Conservation (phyloP, 2,888 invertebrate genomes). For the Camptogramma bilineatum region DNA sequence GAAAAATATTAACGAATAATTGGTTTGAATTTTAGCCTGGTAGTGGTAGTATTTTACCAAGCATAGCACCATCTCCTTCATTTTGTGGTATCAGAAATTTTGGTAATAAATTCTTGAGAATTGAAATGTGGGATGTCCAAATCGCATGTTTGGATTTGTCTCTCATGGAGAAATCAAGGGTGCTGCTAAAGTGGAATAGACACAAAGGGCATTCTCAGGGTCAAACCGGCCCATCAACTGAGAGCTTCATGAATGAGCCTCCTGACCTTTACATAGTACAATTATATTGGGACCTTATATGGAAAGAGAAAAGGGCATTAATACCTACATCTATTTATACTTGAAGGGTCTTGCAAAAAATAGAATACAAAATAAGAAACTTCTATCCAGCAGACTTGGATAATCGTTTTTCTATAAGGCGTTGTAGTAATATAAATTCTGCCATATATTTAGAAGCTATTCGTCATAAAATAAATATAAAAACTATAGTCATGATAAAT, state of each 20-base stretch:
- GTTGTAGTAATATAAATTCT: too few relatives aligned
- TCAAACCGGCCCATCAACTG: conserved; percentile 1
- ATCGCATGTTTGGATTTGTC: neutral
- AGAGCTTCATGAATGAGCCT: conserved; percentile 2
- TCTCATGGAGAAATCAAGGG: neutral
- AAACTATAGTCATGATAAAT: too few relatives aligned
- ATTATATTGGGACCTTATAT: neutral
- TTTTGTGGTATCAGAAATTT: neutral
- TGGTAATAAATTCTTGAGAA: neutral
- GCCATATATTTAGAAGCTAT: too few relatives aligned
- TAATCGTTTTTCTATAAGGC: too few relatives aligned
- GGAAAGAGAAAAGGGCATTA: neutral
- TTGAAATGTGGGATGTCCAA: too few relatives aligned
- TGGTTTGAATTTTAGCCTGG: conserved; percentile 1
- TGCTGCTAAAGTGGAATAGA: neutral
- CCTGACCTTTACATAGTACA: neutral
- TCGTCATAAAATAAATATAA: too few relatives aligned
- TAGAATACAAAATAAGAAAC: too few relatives aligned
- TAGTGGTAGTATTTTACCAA: neutral
- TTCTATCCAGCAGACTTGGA: too few relatives aligned
- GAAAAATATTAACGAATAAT: conserved; percentile 7
- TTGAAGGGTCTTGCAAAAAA: neutral
- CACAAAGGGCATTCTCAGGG: neutral
- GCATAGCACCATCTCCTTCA: neutral
- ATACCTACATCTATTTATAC: neutral